These are phyloP conservation scores for Coecobrya sp. DNA, from an alignment of 2,888 invertebrate species.

Conservation along the genomic window DNA sequence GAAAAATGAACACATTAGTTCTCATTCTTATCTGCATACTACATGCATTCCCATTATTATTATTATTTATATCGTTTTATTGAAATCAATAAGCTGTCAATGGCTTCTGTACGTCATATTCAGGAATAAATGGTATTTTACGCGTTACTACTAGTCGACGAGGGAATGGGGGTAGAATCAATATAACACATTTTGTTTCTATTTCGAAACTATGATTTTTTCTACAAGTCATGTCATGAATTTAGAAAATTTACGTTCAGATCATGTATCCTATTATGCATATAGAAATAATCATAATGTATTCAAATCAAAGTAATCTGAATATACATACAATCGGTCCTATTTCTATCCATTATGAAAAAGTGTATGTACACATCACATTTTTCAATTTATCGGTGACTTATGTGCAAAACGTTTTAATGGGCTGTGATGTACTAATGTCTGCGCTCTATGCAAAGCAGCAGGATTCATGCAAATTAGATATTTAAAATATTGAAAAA, in stretches of 20 bases:
- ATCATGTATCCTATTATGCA: conserved; percentile 69
- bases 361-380: conserved; percentile 43
- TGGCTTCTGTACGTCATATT: conserved; percentile 70
- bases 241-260: conserved; percentile 66
- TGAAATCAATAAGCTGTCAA: conserved; percentile 82
- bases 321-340: conserved; percentile 29
- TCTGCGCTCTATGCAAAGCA: conserved; percentile 57
- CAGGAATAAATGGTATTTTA: conserved; percentile 34
- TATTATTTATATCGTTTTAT: conserved; percentile 63
- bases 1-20: conserved; percentile 48
- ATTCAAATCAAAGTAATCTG: conserved; percentile 56
- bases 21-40: conserved; percentile 55
- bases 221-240: conserved; percentile 64
- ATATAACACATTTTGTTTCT: conserved; percentile 6
- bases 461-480: conserved; percentile 75
- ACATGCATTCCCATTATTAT: conserved; percentile 49
- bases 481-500: conserved; percentile 39
- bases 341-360: conserved; percentile 50
- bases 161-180: conserved; percentile 39
- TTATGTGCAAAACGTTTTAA: conserved; percentile 59
- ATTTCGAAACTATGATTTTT: conserved; percentile 47
- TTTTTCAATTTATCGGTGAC: conserved; percentile 64
- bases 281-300: conserved; percentile 54
- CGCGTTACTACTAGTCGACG: background rate
- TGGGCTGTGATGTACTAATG: conserved; percentile 64